Percentiles rank a stretch among this genome's conserved stretches.
Evolutionary conservation across 1,140 invertebrate species (phyloP).

Genomic region (Drosophila murphyi): DNA sequence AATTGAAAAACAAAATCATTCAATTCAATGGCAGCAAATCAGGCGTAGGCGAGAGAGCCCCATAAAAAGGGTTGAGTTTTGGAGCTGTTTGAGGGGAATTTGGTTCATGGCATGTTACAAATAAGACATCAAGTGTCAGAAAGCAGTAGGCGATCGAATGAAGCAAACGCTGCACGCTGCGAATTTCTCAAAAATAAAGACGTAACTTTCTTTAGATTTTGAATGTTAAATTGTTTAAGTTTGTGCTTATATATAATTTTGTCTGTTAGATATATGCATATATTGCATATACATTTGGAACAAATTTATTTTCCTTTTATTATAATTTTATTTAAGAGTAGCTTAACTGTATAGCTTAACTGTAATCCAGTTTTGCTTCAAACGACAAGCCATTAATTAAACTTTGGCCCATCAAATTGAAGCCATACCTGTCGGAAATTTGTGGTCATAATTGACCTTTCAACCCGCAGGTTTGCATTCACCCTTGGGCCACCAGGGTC

Average conservation of each 20-base stretch:
- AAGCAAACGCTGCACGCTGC: no score
- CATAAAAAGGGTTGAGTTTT: constrained; percentile 48
- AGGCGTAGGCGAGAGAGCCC: constrained; percentile 57
- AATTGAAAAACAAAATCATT: constrained; percentile 83
- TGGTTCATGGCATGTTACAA: constrained; percentile 39
- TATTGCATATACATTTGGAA: not conserved
- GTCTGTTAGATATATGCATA: not conserved
- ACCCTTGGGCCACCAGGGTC: constrained; percentile 7
- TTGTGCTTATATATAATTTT: not conserved
- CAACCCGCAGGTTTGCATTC: not conserved
- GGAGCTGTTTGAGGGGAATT: constrained; percentile 9
- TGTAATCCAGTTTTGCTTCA: no score
- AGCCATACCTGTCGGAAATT: constrained; percentile 7
- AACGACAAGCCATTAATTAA: not conserved
- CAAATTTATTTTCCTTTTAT: no score
- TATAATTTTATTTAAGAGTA: no score
- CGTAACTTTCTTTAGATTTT: not conserved
- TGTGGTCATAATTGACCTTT: constrained; percentile 23
- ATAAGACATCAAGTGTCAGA: constrained; percentile 66
- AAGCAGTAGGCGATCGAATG: not conserved
- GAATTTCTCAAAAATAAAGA: constrained; percentile 14
- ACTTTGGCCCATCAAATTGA: not conserved
- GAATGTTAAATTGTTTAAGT: not conserved
- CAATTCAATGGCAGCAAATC: constrained; percentile 78
- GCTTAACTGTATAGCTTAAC: no score